These are phyloP conservation scores for Aplodontia rufa DNA, from an alignment of 2,113 vertebrate species.

Conservation along the genomic window DNA sequence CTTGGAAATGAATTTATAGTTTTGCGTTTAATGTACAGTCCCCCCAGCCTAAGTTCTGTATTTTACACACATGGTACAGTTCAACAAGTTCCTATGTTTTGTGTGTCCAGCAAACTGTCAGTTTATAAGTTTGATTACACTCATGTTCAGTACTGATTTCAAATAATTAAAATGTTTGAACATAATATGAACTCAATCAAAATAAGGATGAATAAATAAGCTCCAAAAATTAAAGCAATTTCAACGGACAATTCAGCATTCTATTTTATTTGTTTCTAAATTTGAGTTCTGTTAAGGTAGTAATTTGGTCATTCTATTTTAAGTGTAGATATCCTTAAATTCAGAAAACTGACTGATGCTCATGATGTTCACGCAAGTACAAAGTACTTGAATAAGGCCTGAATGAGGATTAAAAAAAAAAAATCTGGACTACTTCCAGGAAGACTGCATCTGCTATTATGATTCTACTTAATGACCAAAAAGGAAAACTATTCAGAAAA, in stretches of 20 bases:
- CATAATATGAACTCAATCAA: background rate
- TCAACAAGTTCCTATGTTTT: background rate
- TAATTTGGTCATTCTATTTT: background rate
- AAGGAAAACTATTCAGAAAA: background rate
- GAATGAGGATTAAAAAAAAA: background rate
- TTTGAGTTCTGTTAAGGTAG: background rate
- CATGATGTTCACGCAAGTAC: background rate
- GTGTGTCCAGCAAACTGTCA: background rate
- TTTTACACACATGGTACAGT: background rate
- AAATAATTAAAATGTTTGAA: conserved; percentile 30
- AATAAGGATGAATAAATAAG: background rate
- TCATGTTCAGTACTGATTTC: background rate
- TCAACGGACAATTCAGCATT: background rate
- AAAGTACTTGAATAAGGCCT: background rate
- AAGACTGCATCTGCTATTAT: background rate
- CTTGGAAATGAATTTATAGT: background rate
- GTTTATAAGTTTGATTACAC: background rate
- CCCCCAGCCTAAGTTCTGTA: background rate
- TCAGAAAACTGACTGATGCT: background rate
- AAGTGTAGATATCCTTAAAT: background rate
- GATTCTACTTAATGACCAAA: background rate
- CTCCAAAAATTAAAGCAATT: conserved; percentile 36
- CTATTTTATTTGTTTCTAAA: background rate
- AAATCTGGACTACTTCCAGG: background rate
- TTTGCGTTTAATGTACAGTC: background rate